Evolutionary conservation across 1,140 invertebrate species (phyloP), one percentile per base, ranked within the genome.

Genomic region (Neodiprion fabricii): DNA sequence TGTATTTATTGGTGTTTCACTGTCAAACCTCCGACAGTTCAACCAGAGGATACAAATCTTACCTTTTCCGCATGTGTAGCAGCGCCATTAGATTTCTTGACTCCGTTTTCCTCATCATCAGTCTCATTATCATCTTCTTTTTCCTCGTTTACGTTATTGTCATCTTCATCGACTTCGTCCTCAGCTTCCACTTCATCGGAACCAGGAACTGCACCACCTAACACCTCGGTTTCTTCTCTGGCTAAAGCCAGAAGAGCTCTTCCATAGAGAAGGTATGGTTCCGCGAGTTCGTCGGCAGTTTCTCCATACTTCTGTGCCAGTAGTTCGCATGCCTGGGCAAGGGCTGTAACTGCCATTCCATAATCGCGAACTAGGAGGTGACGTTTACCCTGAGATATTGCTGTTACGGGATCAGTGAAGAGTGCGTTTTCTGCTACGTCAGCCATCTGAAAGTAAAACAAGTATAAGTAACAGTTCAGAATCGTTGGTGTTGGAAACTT

Each of bases 311-410:
- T 89, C 10, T 91, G 86, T 1, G 91, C 91, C 17, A 96, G 87
- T 40, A 95, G 80, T 79, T 93, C 91, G 82, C 94, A 96, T 0
- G 95, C 94, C 81, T 93, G 91, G 23, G 94, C 92, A 5, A 97
- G 88, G 9, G 92, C 90, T n/a, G 91, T 89, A 0, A 94, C 94
- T n/a, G 96, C 96, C 28, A 90, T 89, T 53, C 86, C 89, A 79
- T 94, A 95, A 85, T 97, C 95, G 75, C 92, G 91, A n/a, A 96
- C 93, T 4, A 96, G 87, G 48, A 96, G 90, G 83, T 96, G 93
- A 9, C 95, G 89, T 77, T 94, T 93, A 1, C 95, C 95, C 74
- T 93, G 90, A 14, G 92, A 91, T 48, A 96, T 82, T 23, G 92
- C 85, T 75, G 92, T 90, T 1, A 85, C 80, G 3, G 91, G 83